These are phyloP conservation scores for Acanthopagrus latus DNA, from an alignment of 2,797 vertebrate genomes.

Conservation along the genomic window DNA sequence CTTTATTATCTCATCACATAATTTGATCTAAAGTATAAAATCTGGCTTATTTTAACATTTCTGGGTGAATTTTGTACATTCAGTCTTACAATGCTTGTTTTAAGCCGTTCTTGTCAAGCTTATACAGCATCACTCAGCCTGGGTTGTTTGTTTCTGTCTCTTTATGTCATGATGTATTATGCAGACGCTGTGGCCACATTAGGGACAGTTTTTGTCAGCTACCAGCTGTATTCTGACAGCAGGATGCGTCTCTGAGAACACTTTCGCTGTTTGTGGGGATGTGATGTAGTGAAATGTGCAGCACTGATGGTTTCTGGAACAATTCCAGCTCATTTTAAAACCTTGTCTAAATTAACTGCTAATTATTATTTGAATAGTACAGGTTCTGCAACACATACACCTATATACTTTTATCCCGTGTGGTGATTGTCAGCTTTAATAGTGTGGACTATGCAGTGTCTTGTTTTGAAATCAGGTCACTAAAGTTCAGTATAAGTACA, in stretches of 20 bases:
- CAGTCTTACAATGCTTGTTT: not conserved
- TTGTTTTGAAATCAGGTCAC: conserved; percentile 31
- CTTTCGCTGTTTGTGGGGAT: conserved; percentile 22
- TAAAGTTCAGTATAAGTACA: conserved; percentile 9
- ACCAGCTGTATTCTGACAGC: conserved; percentile 63
- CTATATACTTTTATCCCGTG: conserved; percentile 1
- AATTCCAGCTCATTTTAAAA: conserved; percentile 25
- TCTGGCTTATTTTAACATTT: conserved; percentile 34
- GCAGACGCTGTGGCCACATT: conserved; percentile 45
- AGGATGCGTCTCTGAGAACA: conserved; percentile 36
- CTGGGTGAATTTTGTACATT: conserved; percentile 15
- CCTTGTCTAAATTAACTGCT: not conserved
- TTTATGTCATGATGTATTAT: conserved; percentile 51
- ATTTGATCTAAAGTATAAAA: conserved; percentile 8
- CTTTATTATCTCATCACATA: not conserved
- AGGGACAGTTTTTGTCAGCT: conserved; percentile 54
- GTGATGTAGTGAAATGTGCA: conserved; percentile 19
- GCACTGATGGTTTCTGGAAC: conserved; percentile 29
- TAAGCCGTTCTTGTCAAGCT: conserved; percentile 11
- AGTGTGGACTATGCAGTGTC: conserved; percentile 28
- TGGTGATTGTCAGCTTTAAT: conserved; percentile 13
- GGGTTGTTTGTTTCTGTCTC: conserved; percentile 27
- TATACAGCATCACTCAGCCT: conserved; percentile 28
- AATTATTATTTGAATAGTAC: conserved; percentile 1
- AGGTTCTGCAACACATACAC: conserved; percentile 2